A percentile compares a stretch with the other conserved stretches of the same genome.
These are phyloP conservation scores for Siphamia tubifer DNA, from an alignment of 2,113 vertebrate genomes.

Conservation along the genomic window DNA sequence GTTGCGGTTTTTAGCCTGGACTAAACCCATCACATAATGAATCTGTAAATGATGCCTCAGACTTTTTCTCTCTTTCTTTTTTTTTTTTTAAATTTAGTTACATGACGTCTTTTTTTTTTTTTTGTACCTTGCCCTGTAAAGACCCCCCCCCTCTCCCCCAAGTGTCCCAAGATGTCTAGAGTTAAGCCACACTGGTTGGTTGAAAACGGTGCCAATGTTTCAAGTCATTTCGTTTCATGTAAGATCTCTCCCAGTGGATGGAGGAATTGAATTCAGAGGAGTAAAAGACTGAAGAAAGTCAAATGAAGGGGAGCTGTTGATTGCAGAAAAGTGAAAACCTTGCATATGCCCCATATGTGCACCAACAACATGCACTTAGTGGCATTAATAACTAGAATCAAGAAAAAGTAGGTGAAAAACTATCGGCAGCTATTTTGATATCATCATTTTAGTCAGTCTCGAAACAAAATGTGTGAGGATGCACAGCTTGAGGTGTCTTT, in stretches of 20 bases:
- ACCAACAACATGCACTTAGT: not conserved
- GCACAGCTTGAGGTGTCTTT: too few species aligned
- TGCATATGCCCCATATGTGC: not conserved
- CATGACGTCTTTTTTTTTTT: not conserved
- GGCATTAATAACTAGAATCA: not conserved
- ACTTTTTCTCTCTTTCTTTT: constrained; percentile 4
- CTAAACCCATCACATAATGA: constrained; percentile 17
- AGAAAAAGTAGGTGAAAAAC: too few species aligned
- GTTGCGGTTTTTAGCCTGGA: constrained; percentile 17
- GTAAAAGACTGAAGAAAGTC: not conserved
- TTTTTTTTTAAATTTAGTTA: constrained; percentile 12
- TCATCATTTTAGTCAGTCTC: too few species aligned
- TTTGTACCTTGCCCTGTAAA: constrained; percentile 2
- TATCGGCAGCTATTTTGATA: not conserved
- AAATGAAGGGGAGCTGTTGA: not conserved
- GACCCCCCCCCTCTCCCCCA: too few species aligned
- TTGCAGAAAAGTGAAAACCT: not conserved
- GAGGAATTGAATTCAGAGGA: not conserved
- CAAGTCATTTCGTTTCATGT: not conserved
- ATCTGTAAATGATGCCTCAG: not conserved
- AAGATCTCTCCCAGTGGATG: not conserved
- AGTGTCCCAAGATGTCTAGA: too few species aligned
- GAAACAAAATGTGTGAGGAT: too few species aligned
- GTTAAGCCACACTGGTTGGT: constrained; percentile 1
- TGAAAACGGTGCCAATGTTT: constrained; percentile 44